These are phyloP conservation scores for Agrypnia vestita DNA, from an alignment of 1,140 invertebrate species.

Conservation along the genomic window DNA sequence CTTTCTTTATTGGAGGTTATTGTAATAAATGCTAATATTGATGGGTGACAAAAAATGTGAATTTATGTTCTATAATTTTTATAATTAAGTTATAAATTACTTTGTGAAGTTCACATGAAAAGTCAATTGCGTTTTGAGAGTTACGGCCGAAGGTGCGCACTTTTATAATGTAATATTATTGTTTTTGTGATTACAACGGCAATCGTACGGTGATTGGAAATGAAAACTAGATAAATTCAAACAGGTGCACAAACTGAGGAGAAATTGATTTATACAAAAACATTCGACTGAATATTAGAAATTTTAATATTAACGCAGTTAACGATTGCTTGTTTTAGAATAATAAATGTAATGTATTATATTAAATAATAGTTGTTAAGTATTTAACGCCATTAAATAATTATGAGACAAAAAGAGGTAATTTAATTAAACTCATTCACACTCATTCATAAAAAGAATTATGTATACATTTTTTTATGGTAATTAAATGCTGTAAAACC, in stretches of 20 bases:
- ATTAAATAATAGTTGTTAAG: constrained; percentile 4
- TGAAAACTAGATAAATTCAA: constrained; percentile 31
- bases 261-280: constrained; percentile 24
- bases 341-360: constrained; percentile 26
- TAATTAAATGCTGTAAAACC: too few species aligned
- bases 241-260: constrained; percentile 29
- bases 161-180: background rate
- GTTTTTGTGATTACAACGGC: constrained; percentile 7
- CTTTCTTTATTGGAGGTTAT: constrained; percentile 7
- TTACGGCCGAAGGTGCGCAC: background rate
- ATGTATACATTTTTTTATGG: too few species aligned
- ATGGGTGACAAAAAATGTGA: too few species aligned
- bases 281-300: constrained; percentile 41
- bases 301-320: constrained; percentile 20
- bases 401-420: background rate
- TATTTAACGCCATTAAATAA: background rate
- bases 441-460: too few species aligned
- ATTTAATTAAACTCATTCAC: too few species aligned
- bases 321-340: constrained; percentile 24
- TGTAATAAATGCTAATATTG: constrained; percentile 12
- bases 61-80: too few species aligned
- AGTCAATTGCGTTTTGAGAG: constrained; percentile 31
- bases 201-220: background rate
- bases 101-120: background rate
- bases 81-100: too few species aligned